Evolutionary conservation across 2,888 invertebrate species (phyloP), one percentile per base, ranked within the genome.

Genomic region (Drosophila fungiperda): DNA sequence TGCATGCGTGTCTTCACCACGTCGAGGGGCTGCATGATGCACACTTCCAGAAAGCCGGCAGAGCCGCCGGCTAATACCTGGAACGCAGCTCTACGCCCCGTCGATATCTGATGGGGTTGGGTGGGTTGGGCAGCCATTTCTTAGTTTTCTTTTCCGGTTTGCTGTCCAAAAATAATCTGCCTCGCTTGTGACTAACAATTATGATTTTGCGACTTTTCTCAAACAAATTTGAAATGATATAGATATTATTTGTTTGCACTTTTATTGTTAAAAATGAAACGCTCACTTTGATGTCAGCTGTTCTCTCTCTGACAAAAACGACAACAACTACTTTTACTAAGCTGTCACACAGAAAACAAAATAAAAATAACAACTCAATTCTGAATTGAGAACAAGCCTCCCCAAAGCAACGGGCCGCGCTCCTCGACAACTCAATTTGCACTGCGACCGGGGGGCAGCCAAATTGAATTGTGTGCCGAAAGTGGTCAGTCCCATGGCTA

Each of bases 21-120:
- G 93, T 99, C 99, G 92, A 99, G 94, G 0, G 99, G 99, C 93
- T 99, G 98, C 98, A 99, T 99, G 60, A 98, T 96, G 92, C 97
- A 98, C 73, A 98, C 98, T 95, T 99, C 98, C 57, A 98, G 95
- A 93, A 99, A 98, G 92, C 97, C 97, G 87, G 98, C 98, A 79
- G 97, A 97, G 64, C 98, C 98, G 73, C 98, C 98, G 73, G 98
- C 96, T 23, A 91, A 64, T 59, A 93, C 91, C 65, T 93, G 93
- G 48, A 93, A 83, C 49, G 85, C 91, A 26, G 92, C 92, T 38
- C 89, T 81, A 71, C 89, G 92, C 26, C 84, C 73, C 5, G 83
- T 76, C 6, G 92, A 83, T 17, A 92, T 90, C 49, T 90, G 90
- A 3, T 23, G 45, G 15, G 15, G 7, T 45, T 45, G 23, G 7